Evolutionary conservation across 1,140 invertebrate species (phyloP).

Genomic region (Tetraneura akinire): DNA sequence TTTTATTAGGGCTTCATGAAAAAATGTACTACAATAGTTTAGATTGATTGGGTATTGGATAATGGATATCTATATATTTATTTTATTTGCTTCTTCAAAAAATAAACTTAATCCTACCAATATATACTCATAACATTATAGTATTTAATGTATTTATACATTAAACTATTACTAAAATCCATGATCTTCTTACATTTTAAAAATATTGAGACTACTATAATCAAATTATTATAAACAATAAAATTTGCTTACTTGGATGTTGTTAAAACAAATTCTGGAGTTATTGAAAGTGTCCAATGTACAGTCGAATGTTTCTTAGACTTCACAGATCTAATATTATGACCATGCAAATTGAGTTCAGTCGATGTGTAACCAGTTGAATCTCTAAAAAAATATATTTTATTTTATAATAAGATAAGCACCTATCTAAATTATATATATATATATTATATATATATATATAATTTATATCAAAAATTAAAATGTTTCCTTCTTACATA

Average conservation of each 20-base stretch:
- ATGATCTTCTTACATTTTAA: too few species aligned
- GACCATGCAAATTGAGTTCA: neutral
- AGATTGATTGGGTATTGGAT: too few species aligned
- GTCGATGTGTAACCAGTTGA: neutral
- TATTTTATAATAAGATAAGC: neutral
- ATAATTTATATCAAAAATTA: too few species aligned
- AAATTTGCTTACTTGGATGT: conserved; percentile 7
- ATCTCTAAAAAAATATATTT: conserved; percentile 37
- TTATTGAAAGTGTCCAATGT: conserved; percentile 29
- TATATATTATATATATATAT: too few species aligned
- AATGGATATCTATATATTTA: too few species aligned
- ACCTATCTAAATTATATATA: neutral
- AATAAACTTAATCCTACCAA: too few species aligned
- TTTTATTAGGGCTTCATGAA: too few species aligned
- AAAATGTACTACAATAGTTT: too few species aligned
- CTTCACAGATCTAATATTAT: conserved; percentile 8
- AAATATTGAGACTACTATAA: neutral
- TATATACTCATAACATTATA: too few species aligned
- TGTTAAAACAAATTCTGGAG: conserved; percentile 1
- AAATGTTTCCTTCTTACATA: neutral
- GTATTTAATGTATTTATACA: too few species aligned
- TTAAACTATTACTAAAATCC: too few species aligned
- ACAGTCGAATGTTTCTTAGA: neutral
- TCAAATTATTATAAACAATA: neutral
- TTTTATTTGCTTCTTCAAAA: too few species aligned